Evolutionary conservation across 2,888 invertebrate species (phyloP).

Genomic region (Synanthedon myopaeformis): DNA sequence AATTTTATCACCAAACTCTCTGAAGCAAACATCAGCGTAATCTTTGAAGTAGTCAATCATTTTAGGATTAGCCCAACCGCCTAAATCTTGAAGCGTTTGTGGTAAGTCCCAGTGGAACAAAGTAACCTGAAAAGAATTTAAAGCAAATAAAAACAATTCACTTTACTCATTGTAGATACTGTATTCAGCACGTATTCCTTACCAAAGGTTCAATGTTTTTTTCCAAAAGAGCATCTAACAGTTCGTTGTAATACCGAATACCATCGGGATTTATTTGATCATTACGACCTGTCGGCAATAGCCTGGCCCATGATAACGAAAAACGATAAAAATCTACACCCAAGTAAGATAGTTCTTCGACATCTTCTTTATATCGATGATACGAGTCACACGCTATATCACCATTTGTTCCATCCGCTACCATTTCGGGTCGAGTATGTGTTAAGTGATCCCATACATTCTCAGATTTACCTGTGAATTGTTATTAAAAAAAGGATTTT

Average conservation of each 20-base stretch:
- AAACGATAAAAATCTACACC: constrained; percentile 71
- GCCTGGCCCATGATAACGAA: constrained; percentile 74
- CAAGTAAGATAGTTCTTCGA: constrained; percentile 56
- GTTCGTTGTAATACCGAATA: constrained; percentile 74
- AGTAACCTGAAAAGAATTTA: constrained; percentile 57
- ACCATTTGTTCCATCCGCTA: constrained; percentile 72
- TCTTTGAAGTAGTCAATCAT: constrained; percentile 68
- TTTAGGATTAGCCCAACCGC: constrained; percentile 67
- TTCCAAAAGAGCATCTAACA: constrained; percentile 73
- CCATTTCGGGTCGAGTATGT: constrained; percentile 68
- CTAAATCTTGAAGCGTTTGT: constrained; percentile 66
- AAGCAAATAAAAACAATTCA: not conserved
- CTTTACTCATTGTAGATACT: too few species aligned
- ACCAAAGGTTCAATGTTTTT: constrained; percentile 74
- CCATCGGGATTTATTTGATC: constrained; percentile 71
- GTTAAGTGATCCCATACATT: constrained; percentile 73
- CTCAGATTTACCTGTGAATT: constrained; percentile 71
- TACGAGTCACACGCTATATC: constrained; percentile 80
- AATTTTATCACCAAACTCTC: constrained; percentile 67
- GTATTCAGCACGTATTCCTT: constrained; percentile 9
- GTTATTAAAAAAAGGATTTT: not conserved
- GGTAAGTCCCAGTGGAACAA: constrained; percentile 79
- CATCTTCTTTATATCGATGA: constrained; percentile 73
- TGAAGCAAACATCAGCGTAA: constrained; percentile 67
- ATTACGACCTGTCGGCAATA: constrained; percentile 71